phyloP scores from a whole-genome alignment of 2,797 vertebrate genomes.

The Enteromius trimaculatus region DNA sequence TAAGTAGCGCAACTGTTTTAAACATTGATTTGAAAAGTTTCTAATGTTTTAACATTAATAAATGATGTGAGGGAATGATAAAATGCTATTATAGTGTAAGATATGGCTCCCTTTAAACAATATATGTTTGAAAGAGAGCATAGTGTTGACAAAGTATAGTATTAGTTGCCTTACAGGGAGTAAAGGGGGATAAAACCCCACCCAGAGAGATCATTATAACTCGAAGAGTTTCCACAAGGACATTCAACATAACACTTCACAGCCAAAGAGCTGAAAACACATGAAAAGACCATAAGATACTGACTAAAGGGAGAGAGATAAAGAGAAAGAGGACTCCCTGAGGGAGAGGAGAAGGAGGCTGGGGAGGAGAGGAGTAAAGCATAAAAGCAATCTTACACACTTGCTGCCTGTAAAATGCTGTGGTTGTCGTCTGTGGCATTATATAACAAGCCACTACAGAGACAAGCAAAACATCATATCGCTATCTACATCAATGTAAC shows the following conservation, averaged over 20 bases:
- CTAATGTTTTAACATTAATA: neutral
- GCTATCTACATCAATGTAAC: slow-evolving; percentile 55
- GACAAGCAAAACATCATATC: slow-evolving; percentile 44
- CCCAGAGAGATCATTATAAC: slow-evolving; percentile 17
- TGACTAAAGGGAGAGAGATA: neutral
- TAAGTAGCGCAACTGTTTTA: neutral
- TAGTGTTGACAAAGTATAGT: neutral
- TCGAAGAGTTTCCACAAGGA: neutral
- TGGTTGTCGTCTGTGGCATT: slow-evolving; percentile 57
- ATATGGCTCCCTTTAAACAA: neutral
- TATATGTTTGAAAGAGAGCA: neutral
- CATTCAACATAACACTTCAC: slow-evolving; percentile 14
- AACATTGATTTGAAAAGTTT: neutral
- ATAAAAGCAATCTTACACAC: slow-evolving; percentile 36
- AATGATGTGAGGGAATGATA: neutral
- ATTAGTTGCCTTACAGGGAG: neutral
- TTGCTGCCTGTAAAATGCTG: slow-evolving; percentile 57
- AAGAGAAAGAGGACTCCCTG: neutral
- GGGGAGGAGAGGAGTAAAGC: neutral
- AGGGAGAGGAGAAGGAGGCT: slow-evolving; percentile 4
- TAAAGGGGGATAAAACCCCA: neutral
- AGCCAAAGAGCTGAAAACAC: slow-evolving; percentile 21
- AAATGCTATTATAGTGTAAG: neutral
- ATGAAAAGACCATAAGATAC: slow-evolving; percentile 5
- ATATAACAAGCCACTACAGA: slow-evolving; percentile 62